These are phyloP conservation scores for Cetonia aurata DNA, from an alignment of 2,888 invertebrate genomes.

Conservation along the genomic window DNA sequence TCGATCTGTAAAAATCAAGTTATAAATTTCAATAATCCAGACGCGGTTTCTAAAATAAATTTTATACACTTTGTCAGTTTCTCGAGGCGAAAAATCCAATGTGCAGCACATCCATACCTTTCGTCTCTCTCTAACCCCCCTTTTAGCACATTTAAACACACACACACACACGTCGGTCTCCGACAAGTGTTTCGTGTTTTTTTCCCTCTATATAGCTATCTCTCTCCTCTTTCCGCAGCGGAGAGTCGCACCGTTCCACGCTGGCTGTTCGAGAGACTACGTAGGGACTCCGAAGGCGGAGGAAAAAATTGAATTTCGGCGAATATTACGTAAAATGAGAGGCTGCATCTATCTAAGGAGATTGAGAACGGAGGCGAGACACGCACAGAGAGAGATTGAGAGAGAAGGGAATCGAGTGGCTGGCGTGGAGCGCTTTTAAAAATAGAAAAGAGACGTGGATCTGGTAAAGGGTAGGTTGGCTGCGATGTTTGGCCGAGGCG, in stretches of 20 bases:
- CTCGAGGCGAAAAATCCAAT: constrained; percentile 33
- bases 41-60: constrained; percentile 26
- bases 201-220: background rate
- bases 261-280: too few species aligned
- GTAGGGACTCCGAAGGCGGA: background rate
- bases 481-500: constrained; percentile 63
- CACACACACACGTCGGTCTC: constrained; percentile 38
- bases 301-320: constrained; percentile 37
- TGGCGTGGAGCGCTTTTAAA: constrained; percentile 56
- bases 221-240: constrained; percentile 8
- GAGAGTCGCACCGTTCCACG: constrained; percentile 25
- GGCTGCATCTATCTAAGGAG: constrained; percentile 15
- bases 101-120: constrained; percentile 51
- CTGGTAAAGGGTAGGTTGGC: constrained; percentile 64
- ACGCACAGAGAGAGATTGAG: constrained; percentile 23
- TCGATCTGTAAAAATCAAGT: constrained; percentile 2
- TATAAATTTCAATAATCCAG: constrained; percentile 25
- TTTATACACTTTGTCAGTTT: constrained; percentile 28
- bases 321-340: constrained; percentile 37
- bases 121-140: constrained; percentile 42
- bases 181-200: constrained; percentile 36
- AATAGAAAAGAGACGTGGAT: constrained; percentile 66
- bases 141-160: too few species aligned
- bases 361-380: background rate
- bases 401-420: constrained; percentile 19